phyloP scores from a whole-genome alignment of 2,888 invertebrate species.

The Adelphocoris suturalis region DNA sequence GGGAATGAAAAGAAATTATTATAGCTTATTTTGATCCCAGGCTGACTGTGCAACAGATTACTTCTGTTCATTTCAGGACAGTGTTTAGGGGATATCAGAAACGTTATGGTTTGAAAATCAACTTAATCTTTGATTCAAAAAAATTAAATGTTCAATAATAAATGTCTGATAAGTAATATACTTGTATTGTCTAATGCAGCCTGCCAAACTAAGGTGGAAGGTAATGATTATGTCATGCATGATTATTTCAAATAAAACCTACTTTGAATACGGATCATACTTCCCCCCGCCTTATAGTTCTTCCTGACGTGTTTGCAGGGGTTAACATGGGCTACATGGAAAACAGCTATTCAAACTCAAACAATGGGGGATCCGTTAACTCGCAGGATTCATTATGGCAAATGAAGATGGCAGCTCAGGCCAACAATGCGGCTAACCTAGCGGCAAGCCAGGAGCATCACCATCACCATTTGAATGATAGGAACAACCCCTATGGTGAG shows the following conservation, averaged over 20 bases:
- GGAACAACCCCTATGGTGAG: constrained; percentile 76
- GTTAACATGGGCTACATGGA: constrained; percentile 94
- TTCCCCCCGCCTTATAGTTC: constrained; percentile 65
- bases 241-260: constrained; percentile 24
- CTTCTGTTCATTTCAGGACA: too few species aligned
- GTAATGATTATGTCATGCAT: constrained; percentile 65
- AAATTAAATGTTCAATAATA: too few species aligned
- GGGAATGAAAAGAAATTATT: too few species aligned
- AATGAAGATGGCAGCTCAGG: constrained; percentile 90
- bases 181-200: constrained; percentile 57
- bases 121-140: too few species aligned
- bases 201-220: constrained; percentile 75
- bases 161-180: neutral
- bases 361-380: constrained; percentile 96
- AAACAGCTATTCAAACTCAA: constrained; percentile 94
- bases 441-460: constrained; percentile 75
- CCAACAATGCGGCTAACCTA: constrained; percentile 83
- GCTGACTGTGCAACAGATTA: too few species aligned
- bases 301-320: constrained; percentile 81
- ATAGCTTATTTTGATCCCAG: too few species aligned
- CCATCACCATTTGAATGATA: constrained; percentile 76
- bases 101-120: too few species aligned
- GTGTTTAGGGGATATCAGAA: too few species aligned
- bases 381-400: constrained; percentile 97
- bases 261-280: constrained; percentile 24